Percentiles rank a stretch among this genome's conserved stretches.
These are phyloP conservation scores for Thrips palmi DNA, from an alignment of 1,140 invertebrate genomes.

Conservation along the genomic window DNA sequence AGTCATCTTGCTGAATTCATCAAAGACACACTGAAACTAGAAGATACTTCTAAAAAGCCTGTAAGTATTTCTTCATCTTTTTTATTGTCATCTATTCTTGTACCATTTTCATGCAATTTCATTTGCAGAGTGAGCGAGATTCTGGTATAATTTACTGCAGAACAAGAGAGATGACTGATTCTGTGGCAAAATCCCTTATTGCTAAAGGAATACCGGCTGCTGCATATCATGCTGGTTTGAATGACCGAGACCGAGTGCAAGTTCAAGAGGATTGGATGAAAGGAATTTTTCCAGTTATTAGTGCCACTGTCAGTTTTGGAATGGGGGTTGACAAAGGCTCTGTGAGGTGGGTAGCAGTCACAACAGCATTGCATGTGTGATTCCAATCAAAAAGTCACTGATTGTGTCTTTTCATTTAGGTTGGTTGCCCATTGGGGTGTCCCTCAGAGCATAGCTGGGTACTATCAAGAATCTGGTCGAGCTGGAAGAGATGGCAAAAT, in stretches of 20 bases:
- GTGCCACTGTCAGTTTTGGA: slow-evolving; percentile 49
- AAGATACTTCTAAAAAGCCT: slow-evolving; percentile 9
- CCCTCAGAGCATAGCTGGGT: slow-evolving; percentile 52
- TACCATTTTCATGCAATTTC: too few species aligned
- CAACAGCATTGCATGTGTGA: background rate
- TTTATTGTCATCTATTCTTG: slow-evolving; percentile 1
- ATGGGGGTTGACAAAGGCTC: slow-evolving; percentile 57
- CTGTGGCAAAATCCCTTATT: slow-evolving; percentile 34
- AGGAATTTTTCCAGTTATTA: slow-evolving; percentile 37
- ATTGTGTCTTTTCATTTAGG: slow-evolving; percentile 23
- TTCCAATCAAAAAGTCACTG: background rate
- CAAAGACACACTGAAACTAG: slow-evolving; percentile 26
- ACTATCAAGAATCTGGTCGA: slow-evolving; percentile 42
- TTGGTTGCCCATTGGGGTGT: slow-evolving; percentile 88
- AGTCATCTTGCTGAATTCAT: slow-evolving; percentile 57
- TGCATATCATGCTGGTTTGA: slow-evolving; percentile 47
- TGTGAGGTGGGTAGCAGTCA: slow-evolving; percentile 30
- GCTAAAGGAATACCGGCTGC: slow-evolving; percentile 31
- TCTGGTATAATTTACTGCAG: slow-evolving; percentile 53
- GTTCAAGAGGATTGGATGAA: slow-evolving; percentile 47
- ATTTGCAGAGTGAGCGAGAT: slow-evolving; percentile 18
- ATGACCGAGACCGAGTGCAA: slow-evolving; percentile 25
- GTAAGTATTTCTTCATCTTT: slow-evolving; percentile 8
- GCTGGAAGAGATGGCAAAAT: slow-evolving; percentile 41
- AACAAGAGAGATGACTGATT: slow-evolving; percentile 40